Base-by-base conservation (phyloP, 2,888 invertebrate species). In the Lasioglossum leucozonium region DNA sequence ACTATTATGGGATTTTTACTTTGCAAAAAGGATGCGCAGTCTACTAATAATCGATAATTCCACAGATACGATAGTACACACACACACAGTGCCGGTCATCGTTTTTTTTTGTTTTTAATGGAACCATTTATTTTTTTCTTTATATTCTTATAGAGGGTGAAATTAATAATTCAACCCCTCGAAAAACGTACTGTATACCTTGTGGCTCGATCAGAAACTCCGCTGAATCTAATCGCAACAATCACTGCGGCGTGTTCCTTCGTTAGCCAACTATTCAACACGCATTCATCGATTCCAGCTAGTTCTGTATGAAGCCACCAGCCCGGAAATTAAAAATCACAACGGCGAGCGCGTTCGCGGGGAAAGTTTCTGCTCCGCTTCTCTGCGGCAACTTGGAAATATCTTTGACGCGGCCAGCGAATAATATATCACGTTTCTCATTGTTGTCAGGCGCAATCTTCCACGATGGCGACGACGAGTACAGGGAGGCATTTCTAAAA, bases 401-500 rank as follows among this genome's bases (percentile, higher is more conserved):
- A 26, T 8, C 42, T 44, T 58, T 47, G 44, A 83, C 73, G 47
- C 76, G 76, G 22, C 47, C 47, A 0, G 6, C 30, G 71, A 65
- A 73, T 84, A 83, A 71, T 79, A 79, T 47, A 30, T 84, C 65
- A 71, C 84, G 77, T 84, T 76, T 58, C 44, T 40, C 44, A 22
- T 82, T 82, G 77, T 86, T 86, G 74, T 76, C 88, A 94, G 94
- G 94, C 75, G 93, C 92, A n/a, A 94, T 94, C 80, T 94, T 94
- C 88, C 93, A 94, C 84, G 89, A 81, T 30, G 92, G 88, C n/a
- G 93, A 93, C 69, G 91, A 91, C 47, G 91, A 92, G 74, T 87
- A 91, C 71, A 76, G 81, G 55, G 78, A 81, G 44, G 92, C 93
- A 34, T 94, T 94, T 74, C 16, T 42, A 51, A 89, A 87, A 81